Conservation (phyloP, 2,888 invertebrate genomes). For the Cryptosula pallasiana region DNA sequence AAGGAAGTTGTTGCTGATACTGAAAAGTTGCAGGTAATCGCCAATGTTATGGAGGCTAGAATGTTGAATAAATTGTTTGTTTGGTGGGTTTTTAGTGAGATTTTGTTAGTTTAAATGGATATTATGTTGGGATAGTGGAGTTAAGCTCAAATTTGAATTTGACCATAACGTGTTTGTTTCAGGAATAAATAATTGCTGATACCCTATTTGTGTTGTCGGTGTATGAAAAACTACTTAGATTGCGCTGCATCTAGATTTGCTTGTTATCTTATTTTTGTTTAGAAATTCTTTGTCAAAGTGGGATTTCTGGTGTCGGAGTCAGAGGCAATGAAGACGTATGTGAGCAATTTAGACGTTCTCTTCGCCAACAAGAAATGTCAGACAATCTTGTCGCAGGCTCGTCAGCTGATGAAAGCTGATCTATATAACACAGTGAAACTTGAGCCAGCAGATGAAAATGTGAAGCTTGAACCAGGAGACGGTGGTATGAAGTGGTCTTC, state of each 20-base stretch:
- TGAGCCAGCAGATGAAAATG: too few relatives aligned
- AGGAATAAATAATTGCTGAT: too few relatives aligned
- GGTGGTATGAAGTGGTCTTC: background rate
- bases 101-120: too few relatives aligned
- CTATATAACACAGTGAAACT: slow-evolving; percentile 63
- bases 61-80: too few relatives aligned
- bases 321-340: slow-evolving; percentile 63
- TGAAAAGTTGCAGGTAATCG: slow-evolving; percentile 46
- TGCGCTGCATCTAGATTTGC: too few relatives aligned
- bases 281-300: slow-evolving; percentile 61
- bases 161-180: too few relatives aligned
- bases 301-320: slow-evolving; percentile 36
- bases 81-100: too few relatives aligned
- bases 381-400: slow-evolving; percentile 65
- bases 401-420: slow-evolving; percentile 72
- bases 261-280: slow-evolving; percentile 56
- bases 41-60: too few relatives aligned
- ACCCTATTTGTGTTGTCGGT: too few relatives aligned
- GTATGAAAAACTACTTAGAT: too few relatives aligned
- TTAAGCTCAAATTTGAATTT: too few relatives aligned
- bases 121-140: too few relatives aligned
- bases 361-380: slow-evolving; percentile 73
- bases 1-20: slow-evolving; percentile 63
- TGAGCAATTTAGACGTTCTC: slow-evolving; percentile 67
- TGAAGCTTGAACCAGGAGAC: background rate